phyloP scores from a whole-genome alignment of 2,113 vertebrate species.

The Eclectus roratus region DNA sequence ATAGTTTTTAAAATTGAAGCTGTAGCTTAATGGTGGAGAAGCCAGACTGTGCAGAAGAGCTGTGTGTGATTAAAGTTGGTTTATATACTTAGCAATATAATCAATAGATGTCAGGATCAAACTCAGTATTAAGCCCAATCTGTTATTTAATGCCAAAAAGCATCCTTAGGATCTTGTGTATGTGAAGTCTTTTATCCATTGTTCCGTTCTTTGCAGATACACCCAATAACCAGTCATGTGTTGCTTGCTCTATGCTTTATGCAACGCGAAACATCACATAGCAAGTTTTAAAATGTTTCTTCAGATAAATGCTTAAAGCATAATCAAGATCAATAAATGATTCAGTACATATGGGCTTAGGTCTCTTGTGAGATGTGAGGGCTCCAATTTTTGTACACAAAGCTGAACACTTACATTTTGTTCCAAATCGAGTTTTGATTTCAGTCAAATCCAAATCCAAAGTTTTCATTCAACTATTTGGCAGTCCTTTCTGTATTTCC shows the following conservation, averaged over 20 bases:
- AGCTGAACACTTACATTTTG: conserved; percentile 44
- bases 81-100: neutral
- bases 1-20: neutral
- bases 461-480: conserved; percentile 47
- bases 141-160: neutral
- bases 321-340: conserved; percentile 15
- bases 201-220: neutral
- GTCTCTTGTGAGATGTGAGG: neutral
- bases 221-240: neutral
- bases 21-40: neutral
- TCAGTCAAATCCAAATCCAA: conserved; percentile 24
- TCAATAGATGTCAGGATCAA: neutral
- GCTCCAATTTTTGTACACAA: conserved; percentile 26
- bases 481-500: neutral
- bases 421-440: conserved; percentile 39
- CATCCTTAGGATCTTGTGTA: neutral
- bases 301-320: neutral
- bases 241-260: neutral
- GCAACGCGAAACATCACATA: neutral
- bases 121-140: neutral
- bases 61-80: neutral
- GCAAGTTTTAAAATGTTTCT: neutral
- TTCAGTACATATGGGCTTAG: conserved; percentile 10
- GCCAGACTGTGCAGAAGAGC: neutral
- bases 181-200: neutral